A percentile compares a stretch with the other conserved stretches of the same genome.
Conservation (phyloP, 2,888 invertebrate species). For the Onchidella celtica region DNA sequence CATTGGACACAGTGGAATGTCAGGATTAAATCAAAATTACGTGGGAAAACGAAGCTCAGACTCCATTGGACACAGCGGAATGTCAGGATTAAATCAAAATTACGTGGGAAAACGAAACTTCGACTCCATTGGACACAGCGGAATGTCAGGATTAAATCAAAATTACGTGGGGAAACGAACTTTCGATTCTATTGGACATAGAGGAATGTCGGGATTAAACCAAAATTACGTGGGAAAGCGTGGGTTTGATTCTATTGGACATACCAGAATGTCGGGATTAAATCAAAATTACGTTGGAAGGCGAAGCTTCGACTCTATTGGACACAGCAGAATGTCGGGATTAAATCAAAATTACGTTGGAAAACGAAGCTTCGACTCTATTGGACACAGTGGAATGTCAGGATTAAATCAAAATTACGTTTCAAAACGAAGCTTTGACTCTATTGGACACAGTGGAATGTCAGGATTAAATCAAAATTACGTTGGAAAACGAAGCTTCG, state of each 20-base stretch:
- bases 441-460: constrained; percentile 8
- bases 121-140: constrained; percentile 18
- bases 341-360: neutral
- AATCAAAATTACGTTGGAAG: constrained; percentile 6
- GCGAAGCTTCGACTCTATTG: neutral
- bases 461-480: constrained; percentile 22
- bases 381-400: constrained; percentile 13
- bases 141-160: constrained; percentile 7
- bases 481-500: constrained; percentile 1
- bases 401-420: constrained; percentile 16
- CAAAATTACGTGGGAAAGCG: constrained; percentile 23
- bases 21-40: constrained; percentile 19
- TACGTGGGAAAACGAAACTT: constrained; percentile 3
- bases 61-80: neutral
- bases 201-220: neutral
- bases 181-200: constrained; percentile 13
- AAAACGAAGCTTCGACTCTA: constrained; percentile 11
- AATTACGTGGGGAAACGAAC: neutral
- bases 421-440: constrained; percentile 18
- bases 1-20: neutral
- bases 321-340: neutral
- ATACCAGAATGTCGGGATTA: neutral
- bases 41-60: constrained; percentile 2
- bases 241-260: constrained; percentile 15
- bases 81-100: constrained; percentile 23